Evolutionary conservation across 2,797 vertebrate genomes (phyloP).

Genomic region (Parambassis ranga): DNA sequence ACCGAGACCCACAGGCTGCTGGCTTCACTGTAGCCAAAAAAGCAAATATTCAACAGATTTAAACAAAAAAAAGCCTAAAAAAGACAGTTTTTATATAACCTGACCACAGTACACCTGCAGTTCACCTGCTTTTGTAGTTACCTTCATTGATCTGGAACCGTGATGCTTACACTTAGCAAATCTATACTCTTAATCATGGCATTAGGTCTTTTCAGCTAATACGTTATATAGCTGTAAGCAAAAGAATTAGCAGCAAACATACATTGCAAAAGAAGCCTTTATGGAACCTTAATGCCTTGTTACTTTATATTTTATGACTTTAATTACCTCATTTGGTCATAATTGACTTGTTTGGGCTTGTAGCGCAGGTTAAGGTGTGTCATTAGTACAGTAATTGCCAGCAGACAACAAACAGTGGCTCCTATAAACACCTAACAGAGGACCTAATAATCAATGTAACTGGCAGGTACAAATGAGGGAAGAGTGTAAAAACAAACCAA

Average conservation of each 20-base stretch:
- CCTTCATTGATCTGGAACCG: constrained; percentile 41
- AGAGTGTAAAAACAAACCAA: neutral
- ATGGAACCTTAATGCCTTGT: too few species aligned
- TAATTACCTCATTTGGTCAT: too few species aligned
- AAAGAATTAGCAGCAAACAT: neutral
- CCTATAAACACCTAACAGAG: neutral
- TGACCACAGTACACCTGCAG: too few species aligned
- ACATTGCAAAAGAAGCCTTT: neutral
- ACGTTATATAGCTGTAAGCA: neutral
- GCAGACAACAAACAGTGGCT: neutral
- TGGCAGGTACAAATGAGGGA: neutral
- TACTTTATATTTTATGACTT: too few species aligned
- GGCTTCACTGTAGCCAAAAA: neutral
- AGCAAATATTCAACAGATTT: neutral
- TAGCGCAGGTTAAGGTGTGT: neutral
- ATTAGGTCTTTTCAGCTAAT: constrained; percentile 3
- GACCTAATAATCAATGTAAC: neutral
- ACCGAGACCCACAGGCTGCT: neutral
- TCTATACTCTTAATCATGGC: constrained; percentile 52
- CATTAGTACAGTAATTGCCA: neutral
- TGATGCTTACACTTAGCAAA: constrained; percentile 31
- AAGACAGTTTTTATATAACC: too few species aligned
- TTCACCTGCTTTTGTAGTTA: too few species aligned
- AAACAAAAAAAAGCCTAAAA: too few species aligned
- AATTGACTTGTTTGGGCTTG: neutral